phyloP scores from a whole-genome alignment of 2,797 vertebrate genomes.

The Taeniopygia guttata region DNA sequence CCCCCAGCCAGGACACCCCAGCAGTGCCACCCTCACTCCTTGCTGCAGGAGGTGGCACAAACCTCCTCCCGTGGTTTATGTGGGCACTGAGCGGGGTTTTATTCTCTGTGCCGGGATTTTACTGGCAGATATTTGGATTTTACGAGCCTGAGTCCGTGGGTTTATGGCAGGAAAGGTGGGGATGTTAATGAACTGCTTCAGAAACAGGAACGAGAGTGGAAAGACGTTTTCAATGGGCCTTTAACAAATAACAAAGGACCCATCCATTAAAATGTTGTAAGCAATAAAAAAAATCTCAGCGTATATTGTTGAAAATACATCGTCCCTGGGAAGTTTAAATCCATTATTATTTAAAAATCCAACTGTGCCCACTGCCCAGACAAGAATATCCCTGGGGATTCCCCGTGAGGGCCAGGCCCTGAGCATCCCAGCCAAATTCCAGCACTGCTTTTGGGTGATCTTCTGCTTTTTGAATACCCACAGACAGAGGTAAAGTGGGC shows the following conservation, averaged over 20 bases:
- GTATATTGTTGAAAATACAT: neutral
- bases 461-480: neutral
- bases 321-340: neutral
- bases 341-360: neutral
- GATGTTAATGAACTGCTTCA: conserved; percentile 14
- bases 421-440: neutral
- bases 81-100: neutral
- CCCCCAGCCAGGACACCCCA: neutral
- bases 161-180: conserved; percentile 35
- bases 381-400: neutral
- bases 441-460: neutral
- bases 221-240: neutral
- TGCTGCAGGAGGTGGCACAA: rapidly evolving
- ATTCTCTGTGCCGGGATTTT: neutral
- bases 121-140: conserved; percentile 8
- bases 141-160: neutral
- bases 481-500: neutral
- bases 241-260: conserved; percentile 4
- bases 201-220: neutral
- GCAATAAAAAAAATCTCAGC: neutral
- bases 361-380: neutral
- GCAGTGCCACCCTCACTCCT: neutral
- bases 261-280: neutral
- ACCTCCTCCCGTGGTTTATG: neutral
- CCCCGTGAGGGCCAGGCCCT: neutral